phyloP scores from a whole-genome alignment of 2,113 vertebrate species.

The Xiphorhynchus elegans region DNA sequence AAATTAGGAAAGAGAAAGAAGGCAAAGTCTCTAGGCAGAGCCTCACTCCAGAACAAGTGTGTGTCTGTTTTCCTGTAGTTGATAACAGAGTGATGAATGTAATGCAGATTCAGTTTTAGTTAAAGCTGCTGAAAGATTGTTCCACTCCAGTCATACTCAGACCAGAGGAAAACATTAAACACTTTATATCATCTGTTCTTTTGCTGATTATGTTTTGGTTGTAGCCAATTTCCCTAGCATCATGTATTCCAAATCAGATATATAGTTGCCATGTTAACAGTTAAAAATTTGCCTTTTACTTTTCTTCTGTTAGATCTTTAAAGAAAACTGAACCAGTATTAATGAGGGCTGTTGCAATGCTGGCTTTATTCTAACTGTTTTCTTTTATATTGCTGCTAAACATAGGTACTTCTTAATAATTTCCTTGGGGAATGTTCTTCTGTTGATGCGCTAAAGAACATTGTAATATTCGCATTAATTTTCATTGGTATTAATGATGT shows the following conservation, averaged over 20 bases:
- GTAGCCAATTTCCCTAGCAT: neutral
- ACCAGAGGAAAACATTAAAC: neutral
- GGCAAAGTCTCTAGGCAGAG: neutral
- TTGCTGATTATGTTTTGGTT: neutral
- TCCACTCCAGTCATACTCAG: neutral
- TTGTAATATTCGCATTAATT: neutral
- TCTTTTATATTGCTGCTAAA: neutral
- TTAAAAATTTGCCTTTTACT: neutral
- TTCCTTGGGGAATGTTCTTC: neutral
- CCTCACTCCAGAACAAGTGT: neutral
- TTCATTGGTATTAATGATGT: conserved; percentile 17
- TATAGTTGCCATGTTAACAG: neutral
- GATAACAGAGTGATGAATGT: neutral
- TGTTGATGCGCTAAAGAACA: neutral
- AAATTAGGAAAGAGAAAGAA: neutral
- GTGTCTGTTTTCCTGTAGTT: neutral
- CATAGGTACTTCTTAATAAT: neutral
- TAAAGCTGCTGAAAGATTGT: conserved; percentile 16
- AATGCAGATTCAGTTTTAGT: neutral
- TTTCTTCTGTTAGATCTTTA: neutral
- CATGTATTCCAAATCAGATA: neutral
- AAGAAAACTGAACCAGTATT: neutral
- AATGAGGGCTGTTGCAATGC: neutral
- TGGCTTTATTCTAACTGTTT: neutral
- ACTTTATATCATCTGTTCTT: neutral